These are phyloP conservation scores for Hemaris fuciformis DNA, from an alignment of 2,888 invertebrate species.

Conservation along the genomic window DNA sequence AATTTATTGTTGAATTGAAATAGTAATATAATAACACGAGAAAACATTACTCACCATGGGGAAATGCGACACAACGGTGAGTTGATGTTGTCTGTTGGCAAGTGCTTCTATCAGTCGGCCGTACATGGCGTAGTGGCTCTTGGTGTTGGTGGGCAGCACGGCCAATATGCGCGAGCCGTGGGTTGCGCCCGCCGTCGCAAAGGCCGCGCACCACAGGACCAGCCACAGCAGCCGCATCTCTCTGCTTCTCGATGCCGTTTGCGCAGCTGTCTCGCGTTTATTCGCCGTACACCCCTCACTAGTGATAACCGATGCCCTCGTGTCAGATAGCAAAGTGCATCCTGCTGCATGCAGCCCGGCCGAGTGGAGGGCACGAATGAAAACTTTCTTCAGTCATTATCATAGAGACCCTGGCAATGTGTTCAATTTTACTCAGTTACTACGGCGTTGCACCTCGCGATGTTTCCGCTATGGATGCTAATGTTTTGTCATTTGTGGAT, in stretches of 20 bases:
- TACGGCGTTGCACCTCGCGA: not conserved
- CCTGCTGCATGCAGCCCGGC: not conserved
- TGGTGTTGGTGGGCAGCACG: constrained; percentile 76
- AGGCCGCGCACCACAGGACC: not conserved
- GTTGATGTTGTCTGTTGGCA: constrained; percentile 62
- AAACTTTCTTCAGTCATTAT: constrained; percentile 15
- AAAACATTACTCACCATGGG: constrained; percentile 71
- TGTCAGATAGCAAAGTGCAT: constrained; percentile 10
- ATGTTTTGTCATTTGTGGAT: not conserved
- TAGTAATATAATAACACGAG: no score
- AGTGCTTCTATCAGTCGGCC: constrained; percentile 71
- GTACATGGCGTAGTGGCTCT: constrained; percentile 79
- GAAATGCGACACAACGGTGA: constrained; percentile 75
- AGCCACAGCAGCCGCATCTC: constrained; percentile 60
- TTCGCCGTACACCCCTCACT: constrained; percentile 31
- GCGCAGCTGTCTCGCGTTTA: constrained; percentile 36
- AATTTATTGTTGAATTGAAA: no score
- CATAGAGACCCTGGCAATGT: not conserved
- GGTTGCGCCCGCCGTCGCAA: constrained; percentile 36
- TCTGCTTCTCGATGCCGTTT: constrained; percentile 57
- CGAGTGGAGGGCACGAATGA: not conserved
- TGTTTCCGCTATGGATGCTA: not conserved
- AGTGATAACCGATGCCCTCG: constrained; percentile 29
- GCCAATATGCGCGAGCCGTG: constrained; percentile 67
- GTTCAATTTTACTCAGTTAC: not conserved